Percentiles rank a stretch among this genome's conserved stretches.
Conservation (phyloP, 2,888 invertebrate genomes). For the Nephrotoma appendiculata region DNA sequence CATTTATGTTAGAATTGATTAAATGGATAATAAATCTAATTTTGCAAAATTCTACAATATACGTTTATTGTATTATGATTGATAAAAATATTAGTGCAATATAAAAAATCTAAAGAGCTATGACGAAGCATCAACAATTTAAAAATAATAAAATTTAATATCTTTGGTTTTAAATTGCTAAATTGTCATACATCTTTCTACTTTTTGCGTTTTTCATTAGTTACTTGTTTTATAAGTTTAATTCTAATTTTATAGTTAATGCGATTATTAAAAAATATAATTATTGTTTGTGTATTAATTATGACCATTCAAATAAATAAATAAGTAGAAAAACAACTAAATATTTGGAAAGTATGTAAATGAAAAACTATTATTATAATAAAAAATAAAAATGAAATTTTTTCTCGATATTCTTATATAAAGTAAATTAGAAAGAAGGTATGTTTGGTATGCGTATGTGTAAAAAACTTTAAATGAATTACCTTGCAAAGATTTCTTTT, state of each 20-base stretch:
- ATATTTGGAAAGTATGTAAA: not conserved
- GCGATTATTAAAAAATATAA: not conserved
- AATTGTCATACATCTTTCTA: not conserved
- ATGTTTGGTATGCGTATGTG: not conserved
- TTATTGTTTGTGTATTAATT: not conserved
- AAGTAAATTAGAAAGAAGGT: not conserved
- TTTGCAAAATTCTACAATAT: too few species aligned
- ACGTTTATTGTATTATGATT: too few species aligned
- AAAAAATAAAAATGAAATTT: not conserved
- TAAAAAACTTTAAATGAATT: constrained; percentile 21
- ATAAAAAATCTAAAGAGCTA: not conserved
- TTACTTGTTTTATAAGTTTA: not conserved
- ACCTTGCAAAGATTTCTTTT: constrained; percentile 97
- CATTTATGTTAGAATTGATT: too few species aligned
- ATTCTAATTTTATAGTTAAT: not conserved
- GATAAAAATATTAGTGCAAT: not conserved
- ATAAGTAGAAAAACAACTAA: not conserved
- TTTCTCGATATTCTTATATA: not conserved
- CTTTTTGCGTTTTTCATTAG: not conserved
- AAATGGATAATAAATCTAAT: too few species aligned
- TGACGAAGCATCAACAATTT: not conserved
- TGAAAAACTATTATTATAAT: not conserved
- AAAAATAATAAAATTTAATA: not conserved
- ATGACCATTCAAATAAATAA: not conserved
- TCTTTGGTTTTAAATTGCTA: not conserved